These are phyloP conservation scores for Vanessa atalanta DNA, from an alignment of 1,140 invertebrate species.

Conservation along the genomic window DNA sequence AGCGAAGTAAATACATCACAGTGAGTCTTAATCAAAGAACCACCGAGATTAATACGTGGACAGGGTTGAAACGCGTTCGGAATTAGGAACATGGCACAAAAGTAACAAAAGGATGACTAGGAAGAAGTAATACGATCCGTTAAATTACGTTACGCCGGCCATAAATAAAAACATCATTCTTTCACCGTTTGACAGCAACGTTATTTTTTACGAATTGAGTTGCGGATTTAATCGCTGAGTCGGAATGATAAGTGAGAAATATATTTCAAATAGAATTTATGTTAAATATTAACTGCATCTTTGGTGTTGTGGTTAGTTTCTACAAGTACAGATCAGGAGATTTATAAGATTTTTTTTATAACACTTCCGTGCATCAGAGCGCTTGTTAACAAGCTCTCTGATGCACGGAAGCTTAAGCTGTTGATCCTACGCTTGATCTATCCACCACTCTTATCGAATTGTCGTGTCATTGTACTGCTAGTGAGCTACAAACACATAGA, in stretches of 20 bases:
- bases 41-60: conserved; percentile 73
- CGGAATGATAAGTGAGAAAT: conserved; percentile 14
- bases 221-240: conserved; percentile 7
- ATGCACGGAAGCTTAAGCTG: too few relatives aligned
- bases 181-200: conserved; percentile 24
- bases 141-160: conserved; percentile 22
- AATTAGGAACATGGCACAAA: conserved; percentile 30
- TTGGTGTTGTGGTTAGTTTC: too few relatives aligned
- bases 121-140: conserved; percentile 24
- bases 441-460: too few relatives aligned
- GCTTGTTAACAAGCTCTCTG: too few relatives aligned
- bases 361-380: too few relatives aligned
- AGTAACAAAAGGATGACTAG: conserved; percentile 31
- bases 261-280: background rate
- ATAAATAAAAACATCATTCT: conserved; percentile 25
- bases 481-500: too few relatives aligned
- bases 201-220: conserved; percentile 14
- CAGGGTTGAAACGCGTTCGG: conserved; percentile 50
- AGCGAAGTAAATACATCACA: conserved; percentile 77
- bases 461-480: too few relatives aligned
- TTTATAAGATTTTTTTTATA: too few relatives aligned
- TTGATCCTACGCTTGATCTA: too few relatives aligned
- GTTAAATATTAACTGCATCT: too few relatives aligned
- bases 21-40: conserved; percentile 75
- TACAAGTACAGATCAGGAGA: too few relatives aligned